phyloP scores from a whole-genome alignment of 1,140 invertebrate species.

The Paraescarpia echinospica region DNA sequence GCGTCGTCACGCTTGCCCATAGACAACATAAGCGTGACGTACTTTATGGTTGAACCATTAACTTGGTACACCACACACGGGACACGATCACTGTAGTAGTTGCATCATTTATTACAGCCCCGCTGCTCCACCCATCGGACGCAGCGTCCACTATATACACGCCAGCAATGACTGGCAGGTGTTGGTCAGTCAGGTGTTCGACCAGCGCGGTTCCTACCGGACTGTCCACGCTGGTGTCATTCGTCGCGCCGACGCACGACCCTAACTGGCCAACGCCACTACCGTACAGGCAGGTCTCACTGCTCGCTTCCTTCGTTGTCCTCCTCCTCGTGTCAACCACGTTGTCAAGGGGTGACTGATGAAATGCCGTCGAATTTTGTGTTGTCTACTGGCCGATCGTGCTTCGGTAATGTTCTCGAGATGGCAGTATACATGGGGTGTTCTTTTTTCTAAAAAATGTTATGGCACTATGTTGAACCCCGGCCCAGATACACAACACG shows the following conservation, averaged over 20 bases:
- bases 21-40: too few species aligned
- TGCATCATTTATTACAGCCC: neutral
- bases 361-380: neutral
- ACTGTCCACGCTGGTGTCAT: neutral
- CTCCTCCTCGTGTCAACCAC: neutral
- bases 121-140: neutral
- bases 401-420: neutral
- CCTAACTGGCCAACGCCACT: neutral
- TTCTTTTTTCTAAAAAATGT: too few species aligned
- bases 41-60: too few species aligned
- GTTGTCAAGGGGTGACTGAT: neutral
- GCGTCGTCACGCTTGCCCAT: too few species aligned
- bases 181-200: neutral
- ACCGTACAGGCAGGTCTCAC: neutral
- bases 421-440: too few species aligned
- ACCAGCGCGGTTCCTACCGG: neutral
- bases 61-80: too few species aligned
- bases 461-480: too few species aligned
- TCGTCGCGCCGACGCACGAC: neutral
- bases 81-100: neutral
- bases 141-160: neutral
- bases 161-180: neutral
- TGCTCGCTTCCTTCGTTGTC: neutral
- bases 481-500: too few species aligned
- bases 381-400: neutral